phyloP scores from a whole-genome alignment of 2,113 vertebrate species.

The Sander lucioperca region DNA sequence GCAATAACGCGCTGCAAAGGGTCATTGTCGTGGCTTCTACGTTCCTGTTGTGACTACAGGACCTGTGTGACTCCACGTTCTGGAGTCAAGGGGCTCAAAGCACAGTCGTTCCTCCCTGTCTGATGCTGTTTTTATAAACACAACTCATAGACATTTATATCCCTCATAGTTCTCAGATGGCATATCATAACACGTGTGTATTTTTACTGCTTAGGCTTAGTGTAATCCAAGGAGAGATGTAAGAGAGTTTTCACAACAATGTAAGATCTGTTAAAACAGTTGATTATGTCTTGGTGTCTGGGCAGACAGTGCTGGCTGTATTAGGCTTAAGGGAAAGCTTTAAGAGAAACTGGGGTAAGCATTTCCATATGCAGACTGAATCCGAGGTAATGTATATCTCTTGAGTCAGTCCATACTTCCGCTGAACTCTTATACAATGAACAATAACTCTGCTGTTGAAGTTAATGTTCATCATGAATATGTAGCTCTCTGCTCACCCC shows the following conservation, averaged over 20 bases:
- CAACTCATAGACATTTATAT: conserved; percentile 70
- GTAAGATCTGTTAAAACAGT: conserved; percentile 79
- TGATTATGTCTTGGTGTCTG: conserved; percentile 78
- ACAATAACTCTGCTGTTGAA: conserved; percentile 85
- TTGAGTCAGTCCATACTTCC: conserved; percentile 77
- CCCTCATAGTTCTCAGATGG: conserved; percentile 70
- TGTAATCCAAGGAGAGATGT: conserved; percentile 78
- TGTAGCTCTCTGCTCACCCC: conserved; percentile 62
- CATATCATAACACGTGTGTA: conserved; percentile 76
- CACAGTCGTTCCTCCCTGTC: conserved; percentile 63
- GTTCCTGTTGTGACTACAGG: conserved; percentile 60
- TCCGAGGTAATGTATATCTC: conserved; percentile 80
- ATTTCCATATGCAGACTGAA: conserved; percentile 83
- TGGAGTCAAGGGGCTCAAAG: conserved; percentile 69
- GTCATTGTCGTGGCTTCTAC: conserved; percentile 36
- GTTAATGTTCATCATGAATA: conserved; percentile 81
- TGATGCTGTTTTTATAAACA: conserved; percentile 78
- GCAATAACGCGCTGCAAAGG: conserved; percentile 27
- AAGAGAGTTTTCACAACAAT: conserved; percentile 75
- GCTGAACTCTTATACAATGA: conserved; percentile 79
- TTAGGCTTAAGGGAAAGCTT: conserved; percentile 75
- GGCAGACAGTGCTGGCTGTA: conserved; percentile 77
- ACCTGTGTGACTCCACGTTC: conserved; percentile 56
- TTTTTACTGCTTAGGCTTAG: conserved; percentile 73
- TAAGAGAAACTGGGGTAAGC: conserved; percentile 78